These are phyloP conservation scores for Leucozona laternaria DNA, from an alignment of 2,888 invertebrate species.

Conservation along the genomic window DNA sequence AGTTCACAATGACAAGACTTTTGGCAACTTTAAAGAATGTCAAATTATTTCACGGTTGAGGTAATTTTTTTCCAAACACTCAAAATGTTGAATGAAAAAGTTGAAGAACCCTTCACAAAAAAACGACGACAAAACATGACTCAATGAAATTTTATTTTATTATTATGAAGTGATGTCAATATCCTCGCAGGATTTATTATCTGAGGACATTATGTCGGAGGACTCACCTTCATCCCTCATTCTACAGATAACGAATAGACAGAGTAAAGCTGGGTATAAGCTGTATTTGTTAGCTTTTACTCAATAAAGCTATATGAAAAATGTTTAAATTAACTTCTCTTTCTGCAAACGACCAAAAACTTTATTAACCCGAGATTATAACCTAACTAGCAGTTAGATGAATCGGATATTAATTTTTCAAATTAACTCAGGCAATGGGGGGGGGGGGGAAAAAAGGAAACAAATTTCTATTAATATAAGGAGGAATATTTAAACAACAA, in stretches of 20 bases:
- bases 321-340: background rate
- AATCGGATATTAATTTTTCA: slow-evolving; percentile 38
- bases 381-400: background rate
- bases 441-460: background rate
- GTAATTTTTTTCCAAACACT: background rate
- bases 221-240: background rate
- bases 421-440: background rate
- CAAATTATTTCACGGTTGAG: slow-evolving; percentile 24
- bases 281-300: background rate
- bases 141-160: slow-evolving; percentile 24
- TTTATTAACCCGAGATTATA: slow-evolving; percentile 47
- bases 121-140: slow-evolving; percentile 9
- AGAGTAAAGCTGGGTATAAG: background rate
- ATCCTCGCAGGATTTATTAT: slow-evolving; percentile 15
- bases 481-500: background rate
- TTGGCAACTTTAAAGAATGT: slow-evolving; percentile 18
- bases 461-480: background rate
- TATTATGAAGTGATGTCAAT: slow-evolving; percentile 46
- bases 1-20: slow-evolving; percentile 18
- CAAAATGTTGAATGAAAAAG: background rate
- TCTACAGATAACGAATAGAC: background rate
- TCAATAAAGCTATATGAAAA: slow-evolving; percentile 5
- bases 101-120: background rate
- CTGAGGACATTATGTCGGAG: background rate
- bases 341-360: slow-evolving; percentile 6